Evolutionary conservation across 2,113 vertebrate genomes (phyloP).

Genomic region (Harpagus bidentatus): DNA sequence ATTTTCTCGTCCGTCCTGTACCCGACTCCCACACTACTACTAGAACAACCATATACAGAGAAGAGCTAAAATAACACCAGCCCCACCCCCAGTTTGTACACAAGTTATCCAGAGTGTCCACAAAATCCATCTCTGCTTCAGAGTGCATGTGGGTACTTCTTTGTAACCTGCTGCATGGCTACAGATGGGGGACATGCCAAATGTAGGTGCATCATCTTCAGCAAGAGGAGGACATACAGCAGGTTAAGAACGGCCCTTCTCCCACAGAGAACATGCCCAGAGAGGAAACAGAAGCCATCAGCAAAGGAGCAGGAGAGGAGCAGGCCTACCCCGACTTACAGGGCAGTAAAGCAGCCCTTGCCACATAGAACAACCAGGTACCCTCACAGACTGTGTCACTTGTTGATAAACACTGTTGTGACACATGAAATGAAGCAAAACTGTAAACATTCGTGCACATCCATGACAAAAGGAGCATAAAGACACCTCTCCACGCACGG

Average conservation of each 20-base stretch:
- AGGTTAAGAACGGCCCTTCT: neutral
- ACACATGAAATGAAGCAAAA: neutral
- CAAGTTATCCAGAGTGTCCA: neutral
- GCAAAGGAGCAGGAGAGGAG: neutral
- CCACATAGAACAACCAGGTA: neutral
- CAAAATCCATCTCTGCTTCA: neutral
- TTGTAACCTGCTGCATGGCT: neutral
- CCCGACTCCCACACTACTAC: neutral
- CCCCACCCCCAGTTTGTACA: accelerated
- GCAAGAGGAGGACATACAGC: neutral
- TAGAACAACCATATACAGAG: neutral
- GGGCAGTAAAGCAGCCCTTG: neutral
- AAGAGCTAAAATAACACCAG: neutral
- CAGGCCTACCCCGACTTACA: accelerated
- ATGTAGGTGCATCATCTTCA: accelerated
- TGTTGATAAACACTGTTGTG: accelerated
- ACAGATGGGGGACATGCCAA: neutral
- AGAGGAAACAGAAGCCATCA: neutral
- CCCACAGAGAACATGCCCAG: accelerated
- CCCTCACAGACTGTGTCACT: neutral
- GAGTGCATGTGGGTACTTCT: neutral
- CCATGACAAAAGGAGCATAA: accelerated
- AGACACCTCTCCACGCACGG: neutral
- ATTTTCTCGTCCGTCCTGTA: neutral
- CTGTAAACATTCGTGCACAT: neutral